Conservation (phyloP, 2,113 vertebrate genomes). For the Terrapene triunguis region DNA sequence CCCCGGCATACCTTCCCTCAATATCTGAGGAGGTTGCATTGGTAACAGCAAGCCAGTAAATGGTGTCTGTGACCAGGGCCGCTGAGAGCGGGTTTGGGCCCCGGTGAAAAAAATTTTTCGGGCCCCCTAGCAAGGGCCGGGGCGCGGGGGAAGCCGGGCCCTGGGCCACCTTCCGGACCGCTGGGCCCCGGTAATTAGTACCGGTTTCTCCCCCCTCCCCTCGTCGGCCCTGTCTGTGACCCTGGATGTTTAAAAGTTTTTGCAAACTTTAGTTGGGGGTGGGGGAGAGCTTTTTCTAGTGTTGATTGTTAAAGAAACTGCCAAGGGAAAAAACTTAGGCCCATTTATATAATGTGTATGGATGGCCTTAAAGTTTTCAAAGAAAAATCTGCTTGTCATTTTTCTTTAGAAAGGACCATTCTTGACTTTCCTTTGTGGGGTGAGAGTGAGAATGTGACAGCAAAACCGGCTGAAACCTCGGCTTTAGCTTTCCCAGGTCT, state of each 20-base stretch:
- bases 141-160: too few species aligned
- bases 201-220: too few species aligned
- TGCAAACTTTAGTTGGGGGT: neutral
- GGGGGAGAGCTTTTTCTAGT: neutral
- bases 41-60: neutral
- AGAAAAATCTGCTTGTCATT: neutral
- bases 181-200: too few species aligned
- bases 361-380: neutral
- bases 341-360: neutral
- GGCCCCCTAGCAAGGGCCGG: too few species aligned
- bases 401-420: neutral
- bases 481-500: neutral
- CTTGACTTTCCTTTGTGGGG: neutral
- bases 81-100: too few species aligned
- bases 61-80: neutral
- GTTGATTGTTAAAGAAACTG: neutral
- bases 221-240: neutral
- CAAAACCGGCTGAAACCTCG: neutral
- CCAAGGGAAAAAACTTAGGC: neutral
- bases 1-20: neutral
- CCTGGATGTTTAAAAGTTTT: neutral
- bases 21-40: neutral
- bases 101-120: too few species aligned
- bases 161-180: too few species aligned
- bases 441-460: neutral